phyloP scores from a whole-genome alignment of 2,888 invertebrate species.

The Mythimna impura region DNA sequence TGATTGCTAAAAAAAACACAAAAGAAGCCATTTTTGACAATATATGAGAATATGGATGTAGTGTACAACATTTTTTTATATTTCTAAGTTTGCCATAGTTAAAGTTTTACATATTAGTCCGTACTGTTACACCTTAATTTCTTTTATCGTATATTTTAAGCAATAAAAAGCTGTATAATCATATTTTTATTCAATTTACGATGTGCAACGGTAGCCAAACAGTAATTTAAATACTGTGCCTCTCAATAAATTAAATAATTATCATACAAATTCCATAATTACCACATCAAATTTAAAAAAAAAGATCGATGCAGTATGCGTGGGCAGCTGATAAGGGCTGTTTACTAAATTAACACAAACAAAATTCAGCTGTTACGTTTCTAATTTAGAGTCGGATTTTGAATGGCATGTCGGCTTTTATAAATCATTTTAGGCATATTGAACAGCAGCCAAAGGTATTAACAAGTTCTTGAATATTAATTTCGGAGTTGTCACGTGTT shows the following conservation, averaged over 20 bases:
- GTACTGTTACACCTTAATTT: too few species aligned
- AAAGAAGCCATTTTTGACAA: too few species aligned
- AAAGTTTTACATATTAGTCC: too few species aligned
- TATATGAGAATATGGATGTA: too few species aligned
- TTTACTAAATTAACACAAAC: constrained; percentile 2
- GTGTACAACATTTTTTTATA: too few species aligned
- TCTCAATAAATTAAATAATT: constrained; percentile 47
- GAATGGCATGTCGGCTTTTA: not conserved
- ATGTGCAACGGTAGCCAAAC: constrained; percentile 12
- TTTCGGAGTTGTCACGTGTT: constrained; percentile 76
- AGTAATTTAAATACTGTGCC: constrained; percentile 12
- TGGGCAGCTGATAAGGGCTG: constrained; percentile 65
- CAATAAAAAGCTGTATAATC: not conserved
- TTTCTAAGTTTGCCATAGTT: too few species aligned
- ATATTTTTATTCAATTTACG: not conserved
- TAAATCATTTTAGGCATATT: constrained; percentile 64
- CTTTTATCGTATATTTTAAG: not conserved
- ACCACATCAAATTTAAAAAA: constrained; percentile 59
- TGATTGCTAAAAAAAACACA: too few species aligned
- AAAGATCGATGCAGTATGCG: constrained; percentile 47
- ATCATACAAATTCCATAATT: constrained; percentile 55
- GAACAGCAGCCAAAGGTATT: constrained; percentile 62
- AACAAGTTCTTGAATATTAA: constrained; percentile 73
- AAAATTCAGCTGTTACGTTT: not conserved
- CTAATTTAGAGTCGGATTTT: constrained; percentile 10